Evolutionary conservation across 92 coral and sea anemone genomes (phyloP).

Genomic region (Umimayanthus kanabou): DNA sequence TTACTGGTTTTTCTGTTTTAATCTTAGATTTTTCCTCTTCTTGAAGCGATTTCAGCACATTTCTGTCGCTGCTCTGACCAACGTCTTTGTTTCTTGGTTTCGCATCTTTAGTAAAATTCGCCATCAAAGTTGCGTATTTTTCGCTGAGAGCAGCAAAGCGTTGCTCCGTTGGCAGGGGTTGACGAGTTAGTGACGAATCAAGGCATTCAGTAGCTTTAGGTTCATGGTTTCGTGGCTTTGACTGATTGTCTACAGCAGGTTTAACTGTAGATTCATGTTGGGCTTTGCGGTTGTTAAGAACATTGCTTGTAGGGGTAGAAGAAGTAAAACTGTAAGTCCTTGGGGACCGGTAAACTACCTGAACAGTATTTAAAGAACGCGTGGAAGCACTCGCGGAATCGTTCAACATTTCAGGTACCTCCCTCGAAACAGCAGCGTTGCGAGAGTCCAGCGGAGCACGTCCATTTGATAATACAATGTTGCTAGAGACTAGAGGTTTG

Average conservation of each 20-base stretch:
- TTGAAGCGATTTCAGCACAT: background rate
- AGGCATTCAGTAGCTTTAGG: background rate
- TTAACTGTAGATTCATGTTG: background rate
- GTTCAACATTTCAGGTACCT: background rate
- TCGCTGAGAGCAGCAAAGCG: conserved; percentile 35
- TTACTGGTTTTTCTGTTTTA: background rate
- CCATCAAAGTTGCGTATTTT: conserved; percentile 38
- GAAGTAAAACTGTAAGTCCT: conserved; percentile 2
- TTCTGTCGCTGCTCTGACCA: background rate
- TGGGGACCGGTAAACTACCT: conserved; percentile 16
- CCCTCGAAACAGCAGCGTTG: background rate
- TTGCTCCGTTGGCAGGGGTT: conserved; percentile 19
- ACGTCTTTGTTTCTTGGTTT: conserved; percentile 8
- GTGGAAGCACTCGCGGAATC: background rate
- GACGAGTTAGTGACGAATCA: background rate
- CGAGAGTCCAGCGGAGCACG: background rate
- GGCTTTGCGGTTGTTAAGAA: background rate
- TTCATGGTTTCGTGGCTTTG: background rate
- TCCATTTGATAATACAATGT: background rate
- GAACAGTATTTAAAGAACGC: conserved; percentile 15
- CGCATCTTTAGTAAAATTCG: conserved; percentile 29
- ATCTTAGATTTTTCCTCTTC: background rate
- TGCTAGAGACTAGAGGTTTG: background rate
- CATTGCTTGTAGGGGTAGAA: background rate
- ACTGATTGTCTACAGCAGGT: background rate